Evolutionary conservation across 53 echinoderm and acorn worm species (phyloP), one percentile per base, ranked within the genome.

Genomic region (Echinarachnius parma): DNA sequence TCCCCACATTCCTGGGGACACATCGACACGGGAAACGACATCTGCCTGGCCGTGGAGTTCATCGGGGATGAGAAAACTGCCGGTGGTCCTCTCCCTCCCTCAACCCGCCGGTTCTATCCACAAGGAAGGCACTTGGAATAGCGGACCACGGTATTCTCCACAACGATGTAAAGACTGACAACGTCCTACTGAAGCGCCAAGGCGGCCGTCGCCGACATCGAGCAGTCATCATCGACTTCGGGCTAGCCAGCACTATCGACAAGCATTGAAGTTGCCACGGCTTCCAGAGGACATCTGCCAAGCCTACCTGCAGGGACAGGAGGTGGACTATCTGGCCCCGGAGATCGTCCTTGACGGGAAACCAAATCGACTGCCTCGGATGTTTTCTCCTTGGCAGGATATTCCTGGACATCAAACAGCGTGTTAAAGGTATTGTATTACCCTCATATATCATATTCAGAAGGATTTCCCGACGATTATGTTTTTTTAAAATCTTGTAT

Each of bases 111-210:
- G 15, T 37, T 2, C 28, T 72, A 7, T 56, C 74, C n/a, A 9
- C 34, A 18, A 14, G 18, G 11, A 28, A 72, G 37, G 55, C 35
- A 25, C 74, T 72, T 26, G 44, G 36, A 37, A 56, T 72, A n/a
- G 74, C 74, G 14, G 74, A 72, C 56, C 42, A 56, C 36, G 74
- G 74, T 2, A 55, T 72, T n/a, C 74, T 72, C 33, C 74, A 72
- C 57, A 72, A 72, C 18, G 74, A 72, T 26, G 28, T 72, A 24
- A 72, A 72, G 35, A 37, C 56, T 14, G 57, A 72, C 35, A 72
- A 72, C 46, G 74, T 72, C 0, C 57, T 72, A 5, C 57, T 72
- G 8, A 42, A 72, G 30, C 54, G 36, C 9, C 34, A 57, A 37
- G 53, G 24, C 13, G 5, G 28, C 1, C n/a, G n/a, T n/a, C n/a